A percentile compares a stretch with the other conserved stretches of the same genome.
phyloP scores from a whole-genome alignment of 1,140 invertebrate genomes.

The Aethina tumida region DNA sequence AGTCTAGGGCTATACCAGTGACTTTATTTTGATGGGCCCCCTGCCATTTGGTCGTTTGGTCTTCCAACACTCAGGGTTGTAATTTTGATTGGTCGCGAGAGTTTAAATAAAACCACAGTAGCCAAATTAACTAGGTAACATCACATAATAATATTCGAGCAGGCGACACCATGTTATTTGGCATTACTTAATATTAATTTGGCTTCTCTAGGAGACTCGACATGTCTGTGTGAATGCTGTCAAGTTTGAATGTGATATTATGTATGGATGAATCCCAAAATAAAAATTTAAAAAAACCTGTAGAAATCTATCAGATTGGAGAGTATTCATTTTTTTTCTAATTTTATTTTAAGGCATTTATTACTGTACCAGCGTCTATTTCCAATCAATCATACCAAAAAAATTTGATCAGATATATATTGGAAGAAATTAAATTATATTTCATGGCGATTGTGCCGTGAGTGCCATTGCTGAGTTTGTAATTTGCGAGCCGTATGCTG shows the following conservation, averaged over 20 bases:
- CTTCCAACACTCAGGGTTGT: conserved; percentile 31
- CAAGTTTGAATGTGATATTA: conserved; percentile 16
- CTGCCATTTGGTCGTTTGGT: conserved; percentile 16
- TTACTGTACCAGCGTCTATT: conserved; percentile 19
- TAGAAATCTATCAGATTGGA: conserved; percentile 23
- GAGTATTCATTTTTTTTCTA: conserved; percentile 26
- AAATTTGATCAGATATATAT: conserved; percentile 14
- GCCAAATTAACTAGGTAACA: too few species aligned
- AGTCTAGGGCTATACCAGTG: conserved; percentile 7
- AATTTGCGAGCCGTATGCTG: conserved; percentile 18
- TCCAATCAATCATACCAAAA: conserved; percentile 28
- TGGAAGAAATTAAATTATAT: conserved; percentile 16
- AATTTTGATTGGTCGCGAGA: conserved; percentile 14
- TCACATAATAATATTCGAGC: not conserved
- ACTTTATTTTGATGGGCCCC: conserved; percentile 6
- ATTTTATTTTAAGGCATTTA: conserved; percentile 29
- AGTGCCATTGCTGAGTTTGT: conserved; percentile 29
- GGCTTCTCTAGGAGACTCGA: too few species aligned
- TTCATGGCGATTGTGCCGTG: conserved; percentile 18
- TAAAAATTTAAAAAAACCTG: too few species aligned
- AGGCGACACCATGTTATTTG: conserved; percentile 7
- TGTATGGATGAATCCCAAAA: conserved; percentile 19
- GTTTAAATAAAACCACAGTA: too few species aligned
- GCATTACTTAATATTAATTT: too few species aligned
- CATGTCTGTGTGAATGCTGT: conserved; percentile 17